Percentiles rank a stretch among this genome's conserved stretches.
These are phyloP conservation scores for Lacerta bilineata DNA, from an alignment of 2,797 vertebrate genomes.

Conservation along the genomic window DNA sequence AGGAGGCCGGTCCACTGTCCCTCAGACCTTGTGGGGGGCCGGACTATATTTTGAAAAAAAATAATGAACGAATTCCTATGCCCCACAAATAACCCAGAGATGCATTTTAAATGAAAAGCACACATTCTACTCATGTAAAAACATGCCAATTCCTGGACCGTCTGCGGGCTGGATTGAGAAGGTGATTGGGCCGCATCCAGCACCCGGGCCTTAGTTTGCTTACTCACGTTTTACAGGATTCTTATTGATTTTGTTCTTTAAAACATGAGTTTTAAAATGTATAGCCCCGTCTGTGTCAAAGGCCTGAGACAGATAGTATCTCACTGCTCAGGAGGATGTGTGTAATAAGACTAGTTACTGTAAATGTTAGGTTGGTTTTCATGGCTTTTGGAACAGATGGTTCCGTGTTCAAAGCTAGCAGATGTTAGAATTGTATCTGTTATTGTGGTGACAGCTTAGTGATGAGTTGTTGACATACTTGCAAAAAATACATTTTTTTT, in stretches of 20 bases:
- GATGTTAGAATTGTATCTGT: constrained; percentile 26
- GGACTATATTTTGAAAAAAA: too few species aligned
- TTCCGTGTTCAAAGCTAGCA: constrained; percentile 21
- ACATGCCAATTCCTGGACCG: too few species aligned
- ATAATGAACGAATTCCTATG: too few species aligned
- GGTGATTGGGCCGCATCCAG: too few species aligned
- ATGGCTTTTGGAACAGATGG: constrained; percentile 28
- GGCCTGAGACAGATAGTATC: neutral
- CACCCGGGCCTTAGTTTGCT: too few species aligned
- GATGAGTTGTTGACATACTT: constrained; percentile 30
- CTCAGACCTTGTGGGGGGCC: too few species aligned
- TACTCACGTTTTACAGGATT: neutral
- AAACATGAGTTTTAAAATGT: neutral
- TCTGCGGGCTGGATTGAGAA: too few species aligned
- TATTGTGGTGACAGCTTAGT: constrained; percentile 16
- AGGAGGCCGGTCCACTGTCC: too few species aligned
- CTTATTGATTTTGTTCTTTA: neutral
- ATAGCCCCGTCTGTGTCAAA: neutral
- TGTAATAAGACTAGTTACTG: constrained; percentile 29
- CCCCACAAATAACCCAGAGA: too few species aligned
- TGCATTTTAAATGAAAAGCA: too few species aligned
- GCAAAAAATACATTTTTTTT: constrained; percentile 10
- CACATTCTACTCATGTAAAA: too few species aligned
- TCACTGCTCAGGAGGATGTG: neutral
- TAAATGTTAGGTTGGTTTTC: constrained; percentile 11